Conservation (phyloP, 2,888 invertebrate species). For the Agrotis ipsilon region DNA sequence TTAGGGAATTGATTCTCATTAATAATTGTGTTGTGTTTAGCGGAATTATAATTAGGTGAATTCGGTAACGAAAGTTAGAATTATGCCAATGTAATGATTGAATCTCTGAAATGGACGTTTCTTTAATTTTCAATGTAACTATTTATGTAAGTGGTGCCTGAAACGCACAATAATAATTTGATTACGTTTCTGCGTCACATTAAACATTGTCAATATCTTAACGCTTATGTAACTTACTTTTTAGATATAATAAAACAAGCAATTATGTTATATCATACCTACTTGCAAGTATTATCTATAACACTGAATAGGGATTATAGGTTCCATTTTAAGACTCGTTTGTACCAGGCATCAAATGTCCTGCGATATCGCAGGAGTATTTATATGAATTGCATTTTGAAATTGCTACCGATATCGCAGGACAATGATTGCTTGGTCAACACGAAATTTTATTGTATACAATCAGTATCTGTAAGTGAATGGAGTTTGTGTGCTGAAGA, state of each 20-base stretch:
- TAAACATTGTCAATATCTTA: constrained; percentile 27
- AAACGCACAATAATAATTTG: constrained; percentile 50
- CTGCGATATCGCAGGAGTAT: background rate
- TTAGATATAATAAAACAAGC: constrained; percentile 13
- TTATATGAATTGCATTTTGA: background rate
- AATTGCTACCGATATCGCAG: background rate
- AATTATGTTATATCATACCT: constrained; percentile 25
- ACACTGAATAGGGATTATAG: constrained; percentile 22
- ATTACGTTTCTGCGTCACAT: constrained; percentile 23
- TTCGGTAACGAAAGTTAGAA: constrained; percentile 22
- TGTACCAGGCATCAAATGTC: constrained; percentile 13
- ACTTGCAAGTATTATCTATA: constrained; percentile 16
- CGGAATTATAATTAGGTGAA: constrained; percentile 11
- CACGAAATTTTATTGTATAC: constrained; percentile 33
- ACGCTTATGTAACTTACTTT: constrained; percentile 27
- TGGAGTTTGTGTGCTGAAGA: constrained; percentile 47
- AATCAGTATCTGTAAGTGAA: constrained; percentile 51
- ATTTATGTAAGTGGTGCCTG: constrained; percentile 20
- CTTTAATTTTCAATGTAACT: background rate
- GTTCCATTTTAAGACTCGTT: constrained; percentile 18
- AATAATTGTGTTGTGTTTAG: constrained; percentile 15
- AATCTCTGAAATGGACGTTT: constrained; percentile 38
- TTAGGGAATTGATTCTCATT: background rate
- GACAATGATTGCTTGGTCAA: constrained; percentile 1
- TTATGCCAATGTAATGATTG: constrained; percentile 6